These are phyloP conservation scores for Drosophila punjabiensis DNA, from an alignment of 1,140 invertebrate genomes.

Conservation along the genomic window DNA sequence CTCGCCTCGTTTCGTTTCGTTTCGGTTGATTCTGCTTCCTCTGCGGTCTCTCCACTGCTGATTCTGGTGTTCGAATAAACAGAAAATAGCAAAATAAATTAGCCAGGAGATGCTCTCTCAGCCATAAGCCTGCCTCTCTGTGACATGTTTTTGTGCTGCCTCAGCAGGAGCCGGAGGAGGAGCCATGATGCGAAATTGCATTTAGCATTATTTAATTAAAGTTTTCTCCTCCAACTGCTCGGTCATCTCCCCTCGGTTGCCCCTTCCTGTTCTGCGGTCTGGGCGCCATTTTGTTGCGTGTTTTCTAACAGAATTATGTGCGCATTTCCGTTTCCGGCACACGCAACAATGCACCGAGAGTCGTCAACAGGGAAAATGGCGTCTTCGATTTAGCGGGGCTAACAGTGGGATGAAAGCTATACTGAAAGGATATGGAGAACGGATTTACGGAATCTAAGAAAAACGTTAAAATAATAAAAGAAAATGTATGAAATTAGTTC, in stretches of 20 bases:
- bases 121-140: constrained; percentile 33
- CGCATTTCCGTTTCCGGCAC: constrained; percentile 74
- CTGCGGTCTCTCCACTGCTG: constrained; percentile 18
- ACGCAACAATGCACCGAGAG: constrained; percentile 55
- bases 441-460: neutral
- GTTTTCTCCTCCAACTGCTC: constrained; percentile 21
- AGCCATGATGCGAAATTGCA: constrained; percentile 48
- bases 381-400: constrained; percentile 19
- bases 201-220: constrained; percentile 79
- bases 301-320: constrained; percentile 71
- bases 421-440: too few relatives aligned
- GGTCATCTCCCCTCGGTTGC: neutral
- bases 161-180: constrained; percentile 3
- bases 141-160: constrained; percentile 70
- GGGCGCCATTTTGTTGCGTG: constrained; percentile 52
- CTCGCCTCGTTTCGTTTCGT: constrained; percentile 20
- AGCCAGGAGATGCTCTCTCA: constrained; percentile 68
- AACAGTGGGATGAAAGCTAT: constrained; percentile 26
- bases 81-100: constrained; percentile 73
- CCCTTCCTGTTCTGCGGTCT: constrained; percentile 1
- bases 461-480: neutral
- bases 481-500: fast-evolving
- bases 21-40: constrained; percentile 18
- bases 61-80: constrained; percentile 40
- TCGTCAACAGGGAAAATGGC: constrained; percentile 27